Evolutionary conservation across 2,113 vertebrate genomes (phyloP), one percentile per base, ranked within the genome.

Genomic region (Alethe diademata): DNA sequence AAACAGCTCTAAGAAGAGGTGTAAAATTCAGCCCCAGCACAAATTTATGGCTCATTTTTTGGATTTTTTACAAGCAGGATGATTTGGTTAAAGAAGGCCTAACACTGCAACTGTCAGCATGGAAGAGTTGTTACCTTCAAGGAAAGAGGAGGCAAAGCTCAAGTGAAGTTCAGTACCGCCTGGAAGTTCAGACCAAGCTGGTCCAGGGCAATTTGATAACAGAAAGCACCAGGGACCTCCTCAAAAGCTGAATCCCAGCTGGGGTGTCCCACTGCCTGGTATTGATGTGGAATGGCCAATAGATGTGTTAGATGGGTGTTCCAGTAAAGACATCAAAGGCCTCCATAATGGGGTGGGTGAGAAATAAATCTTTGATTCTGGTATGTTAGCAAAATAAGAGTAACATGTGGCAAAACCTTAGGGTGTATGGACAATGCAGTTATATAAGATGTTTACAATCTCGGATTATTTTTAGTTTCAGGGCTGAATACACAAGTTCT

Each of bases 361-460:
- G 48, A 48, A 74, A 70, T 12, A 76, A 53, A 53, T 10, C 15
- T 72, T 72, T 53, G 60, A 42, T 82, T 88, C 35, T 58, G 19
- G 9, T 18, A 36, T 26, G 17, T 58, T 74, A 85, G 36, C 62
- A 73, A 89, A 85, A 54, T 73, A 58, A 91, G 31, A 29, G 60
- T 60, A 94, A 90, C 25, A 61, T 62, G 65, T 66, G 60, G 84
- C n/a, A 73, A 96, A 96, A 94, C 78, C 89, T 66, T 60, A 82
- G 81, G 56, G 90, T 86, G 51, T 47, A 42, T 12, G 57, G 85
- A 80, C 92, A 93, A 93, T 51, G 43, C 56, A 80, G 88, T 96
- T 95, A 95, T 13, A 48, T 80, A 94, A 95, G 35, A 73, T 92
- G 92, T 94, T 96, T 96, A 93, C 82, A 83, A 47, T 69, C 75